Base-by-base conservation (phyloP, 2,888 invertebrate genomes). In the Seira musarum region DNA sequence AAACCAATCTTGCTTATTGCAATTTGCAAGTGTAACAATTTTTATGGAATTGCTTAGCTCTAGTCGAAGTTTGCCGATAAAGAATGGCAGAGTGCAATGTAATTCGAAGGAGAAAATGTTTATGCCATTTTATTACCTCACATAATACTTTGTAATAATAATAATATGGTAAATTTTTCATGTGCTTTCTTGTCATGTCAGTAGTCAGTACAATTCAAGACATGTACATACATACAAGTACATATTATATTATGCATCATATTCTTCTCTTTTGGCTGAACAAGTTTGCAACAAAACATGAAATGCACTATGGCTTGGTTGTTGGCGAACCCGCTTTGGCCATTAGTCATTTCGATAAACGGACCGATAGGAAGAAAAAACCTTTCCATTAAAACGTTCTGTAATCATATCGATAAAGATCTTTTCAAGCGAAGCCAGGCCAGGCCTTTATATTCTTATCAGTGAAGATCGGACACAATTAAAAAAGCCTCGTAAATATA, bases 371-470 rank as follows among this genome's bases (percentile, higher is more conserved):
- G 77, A 80, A 79, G 72, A 82, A 77, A 84, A 84, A 83, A 84
- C 75, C 79, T 85, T 85, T 83, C 85, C 85, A 85, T 85, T 85
- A 85, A n/a, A n/a, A 83, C 84, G 84, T 85, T 84, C 85, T 82
- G 84, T 84, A 85, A 85, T 85, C 85, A 85, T 84, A 68, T 63
- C 70, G 85, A 85, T 85, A 85, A 77, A 66, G 83, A 84, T 84
- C 84, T 81, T 68, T 75, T 68, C 69, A n/a, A n/a, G n/a, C n/a
- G n/a, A n/a, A n/a, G n/a, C n/a, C n/a, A n/a, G n/a, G n/a, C n/a
- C n/a, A n/a, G n/a, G n/a, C 60, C 77, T 77, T 66, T n/a, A 65
- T 70, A 10, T 77, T 65, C 83, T 83, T 85, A 85, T 85, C 85
- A 63, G 19, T 21, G 65, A 68, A 75, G 79, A 85, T 85, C 85